Evolutionary conservation across 2,888 invertebrate genomes (phyloP).

Genomic region (Volucella zonaria): DNA sequence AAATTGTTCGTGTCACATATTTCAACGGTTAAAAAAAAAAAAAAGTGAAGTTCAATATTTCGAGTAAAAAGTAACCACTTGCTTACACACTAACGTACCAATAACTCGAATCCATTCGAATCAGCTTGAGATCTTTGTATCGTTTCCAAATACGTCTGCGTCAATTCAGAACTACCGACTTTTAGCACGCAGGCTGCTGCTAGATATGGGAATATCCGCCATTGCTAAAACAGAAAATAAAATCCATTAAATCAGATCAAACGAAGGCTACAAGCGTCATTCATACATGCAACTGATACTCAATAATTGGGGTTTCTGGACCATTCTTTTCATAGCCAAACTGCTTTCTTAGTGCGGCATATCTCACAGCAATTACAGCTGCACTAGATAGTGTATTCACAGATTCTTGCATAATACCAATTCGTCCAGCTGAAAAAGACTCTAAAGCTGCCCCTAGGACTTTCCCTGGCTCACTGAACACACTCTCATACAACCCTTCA

Average conservation of each 20-base stretch:
- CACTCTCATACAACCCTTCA: slow-evolving; percentile 93
- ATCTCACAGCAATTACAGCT: slow-evolving; percentile 89
- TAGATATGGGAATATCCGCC: slow-evolving; percentile 88
- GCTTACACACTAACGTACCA: slow-evolving; percentile 76
- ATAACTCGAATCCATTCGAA: slow-evolving; percentile 81
- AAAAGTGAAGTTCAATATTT: no score
- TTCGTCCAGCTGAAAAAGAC: slow-evolving; percentile 92
- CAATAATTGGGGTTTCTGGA: slow-evolving; percentile 89
- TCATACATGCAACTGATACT: slow-evolving; percentile 90
- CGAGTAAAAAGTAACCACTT: background rate
- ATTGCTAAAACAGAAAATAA: slow-evolving; percentile 85
- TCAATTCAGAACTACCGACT: slow-evolving; percentile 87
- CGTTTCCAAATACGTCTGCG: slow-evolving; percentile 86
- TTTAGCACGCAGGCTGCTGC: slow-evolving; percentile 86
- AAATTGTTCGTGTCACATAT: no score
- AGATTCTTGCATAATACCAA: slow-evolving; percentile 86
- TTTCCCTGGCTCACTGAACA: slow-evolving; percentile 93
- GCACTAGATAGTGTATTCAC: slow-evolving; percentile 85
- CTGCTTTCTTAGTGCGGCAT: slow-evolving; percentile 90
- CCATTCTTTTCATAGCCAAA: slow-evolving; percentile 87
- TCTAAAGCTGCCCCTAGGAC: slow-evolving; percentile 93
- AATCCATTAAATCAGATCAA: slow-evolving; percentile 5
- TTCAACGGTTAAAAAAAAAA: no score
- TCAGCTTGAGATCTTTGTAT: slow-evolving; percentile 86
- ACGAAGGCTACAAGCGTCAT: background rate